These are phyloP conservation scores for Botia almorhae DNA, from an alignment of 2,797 vertebrate genomes.

Conservation along the genomic window DNA sequence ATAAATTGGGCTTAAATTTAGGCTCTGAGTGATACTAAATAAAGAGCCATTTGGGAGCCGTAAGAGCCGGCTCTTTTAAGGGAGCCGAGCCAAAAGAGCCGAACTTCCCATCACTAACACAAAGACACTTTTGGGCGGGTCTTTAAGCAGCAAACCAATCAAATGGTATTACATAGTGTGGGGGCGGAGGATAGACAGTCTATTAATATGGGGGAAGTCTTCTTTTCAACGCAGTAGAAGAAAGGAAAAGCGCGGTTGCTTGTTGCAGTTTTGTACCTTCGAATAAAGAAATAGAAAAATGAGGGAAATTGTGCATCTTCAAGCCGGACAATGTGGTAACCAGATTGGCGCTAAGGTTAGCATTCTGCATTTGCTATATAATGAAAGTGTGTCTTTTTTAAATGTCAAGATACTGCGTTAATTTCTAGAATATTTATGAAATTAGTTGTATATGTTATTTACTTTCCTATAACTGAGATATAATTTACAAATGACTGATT, in stretches of 20 bases:
- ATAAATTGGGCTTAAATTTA: no score
- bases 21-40: no score
- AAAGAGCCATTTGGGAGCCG: no score
- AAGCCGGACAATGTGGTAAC: constrained; percentile 84
- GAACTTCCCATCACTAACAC: no score
- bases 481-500: background rate
- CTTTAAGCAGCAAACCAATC: constrained; percentile 62
- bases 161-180: background rate
- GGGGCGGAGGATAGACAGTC: constrained; percentile 20
- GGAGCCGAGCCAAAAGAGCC: no score
- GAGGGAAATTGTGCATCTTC: constrained; percentile 87
- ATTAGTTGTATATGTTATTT: no score
- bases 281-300: constrained; percentile 60
- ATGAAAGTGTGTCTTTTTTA: constrained; percentile 47
- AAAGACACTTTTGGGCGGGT: background rate
- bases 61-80: no score
- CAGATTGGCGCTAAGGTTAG: constrained; percentile 84
- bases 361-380: constrained; percentile 12
- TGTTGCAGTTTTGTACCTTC: background rate
- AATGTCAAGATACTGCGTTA: constrained; percentile 43
- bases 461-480: background rate
- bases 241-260: background rate
- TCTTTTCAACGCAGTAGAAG: constrained; percentile 47
- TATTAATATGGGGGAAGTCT: constrained; percentile 52
- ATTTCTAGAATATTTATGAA: background rate